Base-by-base conservation (phyloP, 92 coral and sea anemone genomes). In the Meandrina meandrites region DNA sequence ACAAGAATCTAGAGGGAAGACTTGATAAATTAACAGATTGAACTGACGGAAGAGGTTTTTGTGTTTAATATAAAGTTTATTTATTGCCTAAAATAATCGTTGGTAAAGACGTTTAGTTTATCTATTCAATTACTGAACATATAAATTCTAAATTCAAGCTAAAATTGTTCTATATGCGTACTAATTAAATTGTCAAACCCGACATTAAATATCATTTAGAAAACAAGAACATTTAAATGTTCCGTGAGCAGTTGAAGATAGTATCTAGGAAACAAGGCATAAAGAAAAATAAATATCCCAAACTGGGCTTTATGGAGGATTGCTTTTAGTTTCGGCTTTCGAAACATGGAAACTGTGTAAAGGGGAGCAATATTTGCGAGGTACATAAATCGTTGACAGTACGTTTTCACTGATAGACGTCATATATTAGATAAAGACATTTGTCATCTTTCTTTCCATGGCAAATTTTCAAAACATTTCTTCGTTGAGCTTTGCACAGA, bases 391-490 rank as follows among this genome's bases (percentile, higher is more conserved):
- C 5, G 8, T 3, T 45, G 48, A 45, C 48, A 3, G 48, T 8
- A 45, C 48, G 48, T 45, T 45, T 45, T 45, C 48, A 45, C 4
- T 45, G 48, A 45, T 45, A 4, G 5, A 4, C 48, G 48, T 45
- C 48, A 45, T 12, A 9, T 48, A 48, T 48, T 32, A 32, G 77
- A 19, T 1, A 45, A 45, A 28, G 58, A 19, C 81, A 18, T 40
- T 75, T 14, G 64, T 76, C 88, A 85, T 76, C 82, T 85, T 47
- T 85, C 82, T 64, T 85, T 75, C 81, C 75, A 75, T 0, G 88
- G 82, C 48, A 85, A 78, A 66, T 78, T 77, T 77, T 85, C 51
- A 77, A 85, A 85, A 40, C 82, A 85, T 30, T 45, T 42, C 18
- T 66, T 85, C 0, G 75, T 28, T 0, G 76, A 28, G 48, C 62